A percentile compares a stretch with the other conserved stretches of the same genome.
These are phyloP conservation scores for Liodrosophila aerea DNA, from an alignment of 2,888 invertebrate species.

Conservation along the genomic window DNA sequence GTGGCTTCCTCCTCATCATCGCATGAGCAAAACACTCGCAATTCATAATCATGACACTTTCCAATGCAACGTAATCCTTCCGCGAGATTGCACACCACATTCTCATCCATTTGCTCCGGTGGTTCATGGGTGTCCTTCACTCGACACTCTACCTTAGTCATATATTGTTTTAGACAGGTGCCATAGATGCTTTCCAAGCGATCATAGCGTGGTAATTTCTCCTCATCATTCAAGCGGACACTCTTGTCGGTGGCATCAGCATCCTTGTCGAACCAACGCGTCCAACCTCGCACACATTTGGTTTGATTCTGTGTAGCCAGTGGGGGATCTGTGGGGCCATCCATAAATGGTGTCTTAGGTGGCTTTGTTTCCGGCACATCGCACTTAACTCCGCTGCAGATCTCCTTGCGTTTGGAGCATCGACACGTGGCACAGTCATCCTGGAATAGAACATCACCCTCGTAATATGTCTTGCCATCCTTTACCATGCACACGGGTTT, in stretches of 20 bases:
- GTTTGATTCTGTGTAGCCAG: slow-evolving; percentile 71
- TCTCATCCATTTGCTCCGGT: slow-evolving; percentile 88
- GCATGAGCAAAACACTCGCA: slow-evolving; percentile 89
- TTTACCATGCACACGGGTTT: slow-evolving; percentile 87
- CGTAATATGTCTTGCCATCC: slow-evolving; percentile 87
- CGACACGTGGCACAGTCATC: slow-evolving; percentile 92
- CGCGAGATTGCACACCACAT: slow-evolving; percentile 89
- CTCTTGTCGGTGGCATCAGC: slow-evolving; percentile 65
- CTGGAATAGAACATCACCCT: slow-evolving; percentile 89
- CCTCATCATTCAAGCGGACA: slow-evolving; percentile 77
- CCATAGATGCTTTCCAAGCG: slow-evolving; percentile 82
- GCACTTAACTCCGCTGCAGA: slow-evolving; percentile 89
- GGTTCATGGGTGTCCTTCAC: slow-evolving; percentile 85
- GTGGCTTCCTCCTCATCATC: slow-evolving; percentile 50
- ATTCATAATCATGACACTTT: slow-evolving; percentile 91
- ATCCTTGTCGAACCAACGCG: slow-evolving; percentile 88
- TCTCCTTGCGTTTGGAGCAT: slow-evolving; percentile 87
- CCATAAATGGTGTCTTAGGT: too few species aligned
- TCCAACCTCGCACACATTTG: slow-evolving; percentile 89
- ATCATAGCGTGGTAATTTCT: slow-evolving; percentile 80
- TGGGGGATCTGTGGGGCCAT: slow-evolving; percentile 63
- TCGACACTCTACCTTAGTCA: slow-evolving; percentile 90
- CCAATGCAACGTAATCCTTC: slow-evolving; percentile 88
- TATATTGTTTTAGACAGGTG: slow-evolving; percentile 85
- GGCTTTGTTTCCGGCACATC: slow-evolving; percentile 18